phyloP scores from a whole-genome alignment of 1,140 invertebrate genomes.

The Cyrtorhinus lividipennis region DNA sequence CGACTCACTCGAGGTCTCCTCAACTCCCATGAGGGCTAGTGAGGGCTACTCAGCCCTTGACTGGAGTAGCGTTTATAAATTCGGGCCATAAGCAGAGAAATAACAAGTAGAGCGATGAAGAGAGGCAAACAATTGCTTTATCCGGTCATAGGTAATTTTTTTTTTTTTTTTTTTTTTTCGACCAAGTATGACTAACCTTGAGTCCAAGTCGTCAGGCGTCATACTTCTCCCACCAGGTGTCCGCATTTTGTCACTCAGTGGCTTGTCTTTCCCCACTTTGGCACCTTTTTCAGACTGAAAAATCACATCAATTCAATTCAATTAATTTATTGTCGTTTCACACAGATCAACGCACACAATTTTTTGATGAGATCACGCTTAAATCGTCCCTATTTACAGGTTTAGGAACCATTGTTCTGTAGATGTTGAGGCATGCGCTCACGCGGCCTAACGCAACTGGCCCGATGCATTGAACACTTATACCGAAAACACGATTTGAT shows the following conservation, averaged over 20 bases:
- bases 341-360: not conserved
- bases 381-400: not conserved
- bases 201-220: slow-evolving; percentile 20
- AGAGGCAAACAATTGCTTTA: not conserved
- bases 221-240: slow-evolving; percentile 28
- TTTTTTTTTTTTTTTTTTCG: not conserved
- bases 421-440: not conserved
- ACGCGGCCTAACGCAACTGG: not conserved
- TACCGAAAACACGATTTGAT: not conserved
- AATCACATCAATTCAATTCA: not conserved
- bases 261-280: slow-evolving; percentile 17
- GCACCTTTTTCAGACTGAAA: slow-evolving; percentile 27
- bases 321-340: not conserved
- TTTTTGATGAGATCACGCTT: not conserved
- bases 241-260: slow-evolving; percentile 24
- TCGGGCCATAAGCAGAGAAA: too few species aligned
- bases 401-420: not conserved
- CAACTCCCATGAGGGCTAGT: slow-evolving; percentile 23
- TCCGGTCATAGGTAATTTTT: not conserved
- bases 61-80: too few species aligned
- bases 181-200: slow-evolving; percentile 2
- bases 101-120: slow-evolving; percentile 24
- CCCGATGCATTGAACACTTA: not conserved
- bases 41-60: too few species aligned
- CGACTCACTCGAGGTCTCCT: too few species aligned